Base-by-base conservation (phyloP, 1,140 invertebrate genomes). In the Heliconius hermathena region DNA sequence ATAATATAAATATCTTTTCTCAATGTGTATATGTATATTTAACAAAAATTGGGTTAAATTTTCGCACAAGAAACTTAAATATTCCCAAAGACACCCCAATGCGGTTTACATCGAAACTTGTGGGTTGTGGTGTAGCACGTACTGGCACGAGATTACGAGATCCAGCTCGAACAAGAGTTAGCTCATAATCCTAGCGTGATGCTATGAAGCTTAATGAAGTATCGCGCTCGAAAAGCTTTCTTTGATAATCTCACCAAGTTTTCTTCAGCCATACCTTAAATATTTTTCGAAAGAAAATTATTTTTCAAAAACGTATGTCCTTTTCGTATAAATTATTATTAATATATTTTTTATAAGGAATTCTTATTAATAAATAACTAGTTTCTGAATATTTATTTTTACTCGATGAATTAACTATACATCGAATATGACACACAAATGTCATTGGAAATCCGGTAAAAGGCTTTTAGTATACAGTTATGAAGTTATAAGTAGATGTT, bases 121-220 rank as follows among this genome's bases (percentile, higher is more conserved):
- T 41, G 22, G 60, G 41, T 46, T 22, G 26, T 60, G 46, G 36
- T 66, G 26, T 26, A 54, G 66, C 74, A 76, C 74, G 74, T 76
- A 76, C 22, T 66, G 26, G 60, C 26, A 66, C 74, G 66, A 76
- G 60, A 76, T 76, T 76, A 71, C 74, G 74, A 76, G 41, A 46
- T 76, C 57, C 74, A 46, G 60, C 60, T 76, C 36, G 57, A 29
- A 66, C 26, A 66, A 66, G 26, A 66, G 26, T 66, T 29, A 66
- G 60, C 60, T 66, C 13, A 66, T 76, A 76, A 70, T 70, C 74
- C 74, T 66, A n/a, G 38, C 46, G 16, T 76, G 60, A 76, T 49
- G 74, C 60, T 76, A 76, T 76, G 74, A 76, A 76, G 74, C 74
- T 76, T 76, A 38, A 33, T 76, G 46, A 76, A 76, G 74, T 76